These are phyloP conservation scores for Cecidostiba fungosa DNA, from an alignment of 2,888 invertebrate species.

Conservation along the genomic window DNA sequence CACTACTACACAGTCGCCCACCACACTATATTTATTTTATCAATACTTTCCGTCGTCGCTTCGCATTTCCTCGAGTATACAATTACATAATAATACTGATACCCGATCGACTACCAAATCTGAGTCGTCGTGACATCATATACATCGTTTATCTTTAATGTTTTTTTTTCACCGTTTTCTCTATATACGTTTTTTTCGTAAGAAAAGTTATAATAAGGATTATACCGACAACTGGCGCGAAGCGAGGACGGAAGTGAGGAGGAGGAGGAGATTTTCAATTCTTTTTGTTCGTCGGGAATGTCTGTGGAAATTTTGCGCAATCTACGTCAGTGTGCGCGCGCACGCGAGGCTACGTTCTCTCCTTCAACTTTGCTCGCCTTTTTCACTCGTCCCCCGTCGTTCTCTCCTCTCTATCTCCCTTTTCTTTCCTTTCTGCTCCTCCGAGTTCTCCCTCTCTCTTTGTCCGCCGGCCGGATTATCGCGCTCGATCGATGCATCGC, in stretches of 20 bases:
- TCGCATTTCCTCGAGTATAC: constrained; percentile 39
- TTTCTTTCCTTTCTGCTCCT: neutral
- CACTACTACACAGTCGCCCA: constrained; percentile 63
- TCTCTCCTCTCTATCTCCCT: neutral
- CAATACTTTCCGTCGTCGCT: constrained; percentile 58
- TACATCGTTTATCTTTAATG: constrained; percentile 5
- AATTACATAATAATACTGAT: constrained; percentile 29
- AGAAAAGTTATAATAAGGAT: constrained; percentile 25
- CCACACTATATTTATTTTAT: constrained; percentile 46
- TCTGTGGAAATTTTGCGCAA: constrained; percentile 61
- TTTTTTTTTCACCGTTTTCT: constrained; percentile 18
- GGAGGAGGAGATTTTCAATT: constrained; percentile 37
- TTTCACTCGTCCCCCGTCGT: constrained; percentile 4
- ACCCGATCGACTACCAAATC: neutral
- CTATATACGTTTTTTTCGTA: neutral
- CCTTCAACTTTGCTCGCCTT: constrained; percentile 20
- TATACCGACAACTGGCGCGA: constrained; percentile 17
- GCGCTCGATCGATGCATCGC: constrained; percentile 38
- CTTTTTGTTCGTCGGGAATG: constrained; percentile 57
- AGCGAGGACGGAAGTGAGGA: constrained; percentile 49
- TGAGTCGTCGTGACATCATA: constrained; percentile 12
- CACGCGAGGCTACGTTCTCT: constrained; percentile 55
- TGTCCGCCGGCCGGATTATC: neutral
- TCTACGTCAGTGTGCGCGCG: constrained; percentile 60
- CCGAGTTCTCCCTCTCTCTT: neutral